These are phyloP conservation scores for Ammodytes dubius DNA, from an alignment of 2,113 vertebrate species.

Conservation along the genomic window DNA sequence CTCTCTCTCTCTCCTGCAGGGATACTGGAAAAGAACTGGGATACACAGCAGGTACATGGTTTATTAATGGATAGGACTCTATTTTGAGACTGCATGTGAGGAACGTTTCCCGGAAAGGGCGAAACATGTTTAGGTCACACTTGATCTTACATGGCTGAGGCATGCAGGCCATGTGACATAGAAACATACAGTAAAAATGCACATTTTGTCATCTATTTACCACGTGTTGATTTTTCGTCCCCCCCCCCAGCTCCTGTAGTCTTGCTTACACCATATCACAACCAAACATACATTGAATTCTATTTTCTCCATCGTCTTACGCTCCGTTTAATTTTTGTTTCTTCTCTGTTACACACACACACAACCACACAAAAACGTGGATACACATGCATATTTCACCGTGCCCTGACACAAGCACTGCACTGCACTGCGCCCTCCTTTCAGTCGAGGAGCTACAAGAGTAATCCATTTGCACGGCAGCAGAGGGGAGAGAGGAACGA, in stretches of 20 bases:
- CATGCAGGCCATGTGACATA: not conserved
- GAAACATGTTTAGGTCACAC: conserved; percentile 41
- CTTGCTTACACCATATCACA: not conserved
- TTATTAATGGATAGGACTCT: conserved; percentile 77
- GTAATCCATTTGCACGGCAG: conserved; percentile 73
- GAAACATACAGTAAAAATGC: conserved; percentile 15
- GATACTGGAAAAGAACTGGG: conserved; percentile 52
- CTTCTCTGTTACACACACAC: conserved; percentile 6
- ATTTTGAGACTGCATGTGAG: conserved; percentile 66
- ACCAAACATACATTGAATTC: conserved; percentile 1
- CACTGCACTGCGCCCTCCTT: conserved; percentile 60
- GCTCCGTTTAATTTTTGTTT: conserved; percentile 19
- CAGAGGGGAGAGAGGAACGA: conserved; percentile 25
- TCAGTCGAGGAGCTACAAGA: conserved; percentile 72
- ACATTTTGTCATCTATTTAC: conserved; percentile 8
- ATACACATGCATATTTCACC: conserved; percentile 70
- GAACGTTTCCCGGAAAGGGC: conserved; percentile 42
- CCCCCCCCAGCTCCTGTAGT: not conserved
- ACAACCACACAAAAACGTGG: not conserved
- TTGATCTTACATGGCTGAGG: conserved; percentile 27
- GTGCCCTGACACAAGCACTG: conserved; percentile 44
- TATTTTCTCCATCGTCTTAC: conserved; percentile 19
- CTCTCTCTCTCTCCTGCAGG: conserved; percentile 45
- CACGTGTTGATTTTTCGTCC: not conserved
- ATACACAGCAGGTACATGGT: conserved; percentile 78